A percentile compares a stretch with the other conserved stretches of the same genome.
phyloP scores from a whole-genome alignment of 2,888 invertebrate genomes.

The Tenthredo mesomela region DNA sequence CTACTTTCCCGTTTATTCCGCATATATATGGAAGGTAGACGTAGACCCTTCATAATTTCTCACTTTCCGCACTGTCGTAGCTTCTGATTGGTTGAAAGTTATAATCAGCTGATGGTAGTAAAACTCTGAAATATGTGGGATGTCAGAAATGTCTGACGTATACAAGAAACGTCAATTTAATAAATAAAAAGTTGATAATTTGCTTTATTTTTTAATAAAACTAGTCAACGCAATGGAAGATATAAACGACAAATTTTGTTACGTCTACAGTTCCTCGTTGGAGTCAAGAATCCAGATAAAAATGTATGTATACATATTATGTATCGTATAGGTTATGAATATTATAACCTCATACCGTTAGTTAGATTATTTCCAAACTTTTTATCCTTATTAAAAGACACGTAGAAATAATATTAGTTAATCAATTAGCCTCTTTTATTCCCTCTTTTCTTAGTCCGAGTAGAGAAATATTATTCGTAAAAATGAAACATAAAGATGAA shows the following conservation, averaged over 20 bases:
- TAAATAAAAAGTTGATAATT: slow-evolving; percentile 10
- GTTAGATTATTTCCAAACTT: background rate
- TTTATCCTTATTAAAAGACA: background rate
- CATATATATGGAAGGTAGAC: no score
- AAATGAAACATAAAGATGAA: background rate
- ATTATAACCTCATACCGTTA: slow-evolving; percentile 48
- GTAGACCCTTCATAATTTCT: no score
- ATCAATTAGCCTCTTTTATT: background rate
- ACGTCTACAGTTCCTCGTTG: slow-evolving; percentile 95
- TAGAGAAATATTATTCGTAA: slow-evolving; percentile 10
- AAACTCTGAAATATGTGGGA: background rate
- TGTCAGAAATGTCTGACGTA: slow-evolving; percentile 13
- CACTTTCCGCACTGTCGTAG: background rate
- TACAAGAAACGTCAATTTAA: slow-evolving; percentile 2
- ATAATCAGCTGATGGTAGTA: background rate
- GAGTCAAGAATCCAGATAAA: slow-evolving; percentile 93
- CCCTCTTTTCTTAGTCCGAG: slow-evolving; percentile 27
- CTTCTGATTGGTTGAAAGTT: background rate
- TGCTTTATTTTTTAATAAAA: background rate
- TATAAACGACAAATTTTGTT: slow-evolving; percentile 89
- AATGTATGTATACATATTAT: slow-evolving; percentile 84
- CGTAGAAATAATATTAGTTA: background rate
- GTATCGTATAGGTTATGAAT: slow-evolving; percentile 55
- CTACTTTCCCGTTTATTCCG: background rate
- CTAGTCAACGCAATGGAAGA: slow-evolving; percentile 81